These are phyloP conservation scores for Petrophora chlorosata DNA, from an alignment of 2,888 invertebrate genomes.

Conservation along the genomic window DNA sequence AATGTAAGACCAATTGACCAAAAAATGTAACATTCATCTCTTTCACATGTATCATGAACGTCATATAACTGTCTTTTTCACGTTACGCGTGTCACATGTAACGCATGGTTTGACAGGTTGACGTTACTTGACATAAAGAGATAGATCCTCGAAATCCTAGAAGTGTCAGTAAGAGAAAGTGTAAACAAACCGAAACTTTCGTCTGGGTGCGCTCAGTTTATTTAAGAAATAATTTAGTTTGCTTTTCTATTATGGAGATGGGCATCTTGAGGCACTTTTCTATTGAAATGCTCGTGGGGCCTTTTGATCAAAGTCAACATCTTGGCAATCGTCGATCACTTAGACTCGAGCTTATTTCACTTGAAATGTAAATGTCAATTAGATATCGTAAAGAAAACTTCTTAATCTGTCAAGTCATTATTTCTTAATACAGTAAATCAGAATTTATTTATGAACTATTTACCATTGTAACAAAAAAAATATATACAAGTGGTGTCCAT, in stretches of 20 bases:
- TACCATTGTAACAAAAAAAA: too few species aligned
- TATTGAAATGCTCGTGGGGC: conserved; percentile 8
- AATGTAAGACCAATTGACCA: conserved; percentile 36
- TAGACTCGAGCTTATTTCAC: not conserved
- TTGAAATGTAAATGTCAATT: not conserved
- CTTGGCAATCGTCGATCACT: conserved; percentile 4
- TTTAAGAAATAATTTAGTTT: conserved; percentile 44
- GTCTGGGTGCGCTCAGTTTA: conserved; percentile 48
- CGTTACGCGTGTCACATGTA: conserved; percentile 37
- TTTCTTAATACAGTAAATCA: too few species aligned
- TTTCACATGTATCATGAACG: conserved; percentile 33
- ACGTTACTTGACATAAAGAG: conserved; percentile 40
- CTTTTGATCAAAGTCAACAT: conserved; percentile 6
- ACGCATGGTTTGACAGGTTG: conserved; percentile 44
- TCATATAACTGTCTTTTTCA: conserved; percentile 39
- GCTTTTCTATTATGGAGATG: conserved; percentile 34
- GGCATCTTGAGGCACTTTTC: conserved; percentile 28
- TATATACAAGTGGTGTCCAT: too few species aligned
- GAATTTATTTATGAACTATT: too few species aligned
- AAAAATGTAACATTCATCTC: conserved; percentile 39
- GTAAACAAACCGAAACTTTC: conserved; percentile 67
- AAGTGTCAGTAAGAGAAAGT: conserved; percentile 65
- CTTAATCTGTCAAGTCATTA: too few species aligned
- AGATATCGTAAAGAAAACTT: too few species aligned
- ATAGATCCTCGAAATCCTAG: conserved; percentile 56